Evolutionary conservation across 2,888 invertebrate species (phyloP).

Genomic region (Rhamphomyia laevipes): DNA sequence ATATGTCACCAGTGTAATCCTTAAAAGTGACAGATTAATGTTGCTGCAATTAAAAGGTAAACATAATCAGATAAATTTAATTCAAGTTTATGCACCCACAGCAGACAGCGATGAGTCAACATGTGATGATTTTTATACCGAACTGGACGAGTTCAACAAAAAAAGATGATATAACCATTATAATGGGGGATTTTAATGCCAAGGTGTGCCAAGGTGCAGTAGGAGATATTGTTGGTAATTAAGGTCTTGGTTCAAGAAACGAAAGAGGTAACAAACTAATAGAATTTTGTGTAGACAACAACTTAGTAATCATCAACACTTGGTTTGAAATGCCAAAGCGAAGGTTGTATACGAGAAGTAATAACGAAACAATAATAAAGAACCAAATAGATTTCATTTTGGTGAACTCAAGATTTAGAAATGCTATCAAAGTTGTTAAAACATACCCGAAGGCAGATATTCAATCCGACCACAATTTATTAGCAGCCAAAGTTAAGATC

Average conservation of each 20-base stretch:
- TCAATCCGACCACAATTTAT: not conserved
- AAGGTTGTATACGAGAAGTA: not conserved
- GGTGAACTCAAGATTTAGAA: not conserved
- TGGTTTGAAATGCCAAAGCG: slow-evolving; percentile 1
- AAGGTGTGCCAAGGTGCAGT: not conserved
- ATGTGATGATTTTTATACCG: not conserved
- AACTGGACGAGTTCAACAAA: not conserved
- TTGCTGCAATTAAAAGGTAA: not conserved
- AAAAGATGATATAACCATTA: no score
- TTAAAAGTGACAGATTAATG: not conserved
- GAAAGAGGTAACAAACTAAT: not conserved
- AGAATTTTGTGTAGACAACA: slow-evolving; percentile 1
- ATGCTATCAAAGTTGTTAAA: not conserved
- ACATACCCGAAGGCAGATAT: slow-evolving; percentile 1
- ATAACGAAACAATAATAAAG: not conserved
- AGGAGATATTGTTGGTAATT: not conserved
- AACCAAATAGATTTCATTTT: slow-evolving; percentile 5
- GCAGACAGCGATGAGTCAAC: not conserved
- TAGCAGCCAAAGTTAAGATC: not conserved
- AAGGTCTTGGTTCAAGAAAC: not conserved
- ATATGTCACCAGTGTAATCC: not conserved
- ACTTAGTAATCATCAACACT: not conserved
- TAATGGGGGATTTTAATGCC: not conserved
- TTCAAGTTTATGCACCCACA: not conserved
- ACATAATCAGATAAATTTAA: not conserved